Conservation (phyloP, 2,888 invertebrate species). For the Sycophila texana region DNA sequence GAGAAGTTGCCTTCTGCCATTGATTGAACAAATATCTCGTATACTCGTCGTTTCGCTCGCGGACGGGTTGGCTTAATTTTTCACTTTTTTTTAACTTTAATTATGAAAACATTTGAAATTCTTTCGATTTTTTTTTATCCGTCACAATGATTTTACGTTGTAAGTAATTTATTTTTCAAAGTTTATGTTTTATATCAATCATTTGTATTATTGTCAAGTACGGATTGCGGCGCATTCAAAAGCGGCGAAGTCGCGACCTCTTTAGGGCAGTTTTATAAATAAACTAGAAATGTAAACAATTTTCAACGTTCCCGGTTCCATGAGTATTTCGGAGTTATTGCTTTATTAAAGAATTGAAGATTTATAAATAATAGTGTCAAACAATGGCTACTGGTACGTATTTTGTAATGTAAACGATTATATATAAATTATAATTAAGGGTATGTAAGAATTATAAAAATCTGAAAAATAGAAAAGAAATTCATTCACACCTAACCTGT, state of each 20-base stretch:
- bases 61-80: too few species aligned
- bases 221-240: background rate
- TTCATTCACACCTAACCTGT: conserved; percentile 10
- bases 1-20: background rate
- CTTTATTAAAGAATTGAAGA: background rate
- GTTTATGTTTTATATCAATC: background rate
- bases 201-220: background rate
- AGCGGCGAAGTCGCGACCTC: conserved; percentile 20
- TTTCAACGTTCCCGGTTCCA: background rate
- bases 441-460: background rate
- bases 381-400: conserved; percentile 36
- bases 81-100: background rate
- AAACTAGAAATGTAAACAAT: conserved; percentile 24
- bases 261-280: conserved; percentile 1
- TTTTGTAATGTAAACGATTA: background rate
- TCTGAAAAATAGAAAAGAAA: too few species aligned
- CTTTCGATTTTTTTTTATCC: background rate
- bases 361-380: background rate
- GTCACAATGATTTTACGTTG: background rate
- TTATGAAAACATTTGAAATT: background rate
- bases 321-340: too few species aligned
- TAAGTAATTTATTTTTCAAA: background rate
- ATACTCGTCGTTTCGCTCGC: background rate
- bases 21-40: background rate
- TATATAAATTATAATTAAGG: background rate